These are phyloP conservation scores for Lota lota DNA, from an alignment of 2,113 vertebrate genomes.

Conservation along the genomic window DNA sequence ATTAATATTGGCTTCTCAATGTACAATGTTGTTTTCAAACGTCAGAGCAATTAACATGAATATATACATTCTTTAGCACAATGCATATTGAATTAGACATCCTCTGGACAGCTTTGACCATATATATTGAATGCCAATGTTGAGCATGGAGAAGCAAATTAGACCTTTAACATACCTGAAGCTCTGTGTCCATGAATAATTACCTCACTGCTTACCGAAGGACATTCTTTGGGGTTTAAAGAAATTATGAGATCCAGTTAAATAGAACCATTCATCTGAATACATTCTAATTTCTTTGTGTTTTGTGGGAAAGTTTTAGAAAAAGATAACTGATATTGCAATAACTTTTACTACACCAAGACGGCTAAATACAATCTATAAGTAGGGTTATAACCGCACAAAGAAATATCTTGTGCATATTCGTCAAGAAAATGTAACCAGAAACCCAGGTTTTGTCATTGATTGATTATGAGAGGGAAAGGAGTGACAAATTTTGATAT, in stretches of 20 bases:
- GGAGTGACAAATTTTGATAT: no score
- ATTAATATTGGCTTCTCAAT: constrained; percentile 59
- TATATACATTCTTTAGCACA: constrained; percentile 85
- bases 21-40: constrained; percentile 57
- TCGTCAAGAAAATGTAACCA: no score
- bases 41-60: constrained; percentile 83
- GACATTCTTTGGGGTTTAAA: constrained; percentile 45
- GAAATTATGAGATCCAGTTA: constrained; percentile 44
- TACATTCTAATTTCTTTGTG: constrained; percentile 54
- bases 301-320: no score
- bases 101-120: constrained; percentile 64
- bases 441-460: no score
- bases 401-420: no score
- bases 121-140: constrained; percentile 49
- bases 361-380: no score
- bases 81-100: constrained; percentile 83
- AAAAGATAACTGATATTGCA: no score
- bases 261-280: constrained; percentile 48
- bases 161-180: constrained; percentile 57
- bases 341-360: no score
- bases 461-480: no score
- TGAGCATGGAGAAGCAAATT: constrained; percentile 48
- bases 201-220: constrained; percentile 54
- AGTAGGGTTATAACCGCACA: no score
- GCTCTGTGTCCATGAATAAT: constrained; percentile 64